Evolutionary conservation across 2,797 vertebrate species (phyloP).

Genomic region (Gila robusta): DNA sequence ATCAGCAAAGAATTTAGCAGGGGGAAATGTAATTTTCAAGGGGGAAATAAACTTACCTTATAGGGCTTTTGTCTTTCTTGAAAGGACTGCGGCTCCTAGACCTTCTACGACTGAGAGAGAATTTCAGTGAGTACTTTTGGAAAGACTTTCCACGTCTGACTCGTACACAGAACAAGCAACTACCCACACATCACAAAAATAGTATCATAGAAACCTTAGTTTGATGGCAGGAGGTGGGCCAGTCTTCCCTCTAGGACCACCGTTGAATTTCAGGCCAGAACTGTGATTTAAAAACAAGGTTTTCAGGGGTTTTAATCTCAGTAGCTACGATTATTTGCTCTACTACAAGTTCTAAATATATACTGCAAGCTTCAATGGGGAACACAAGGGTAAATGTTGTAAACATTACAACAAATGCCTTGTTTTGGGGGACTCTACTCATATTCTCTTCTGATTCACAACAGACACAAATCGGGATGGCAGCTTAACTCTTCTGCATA

Average conservation of each 20-base stretch:
- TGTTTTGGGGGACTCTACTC: constrained; percentile 24
- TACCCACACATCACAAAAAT: constrained; percentile 65
- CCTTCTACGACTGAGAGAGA: constrained; percentile 78
- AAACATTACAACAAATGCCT: constrained; percentile 15
- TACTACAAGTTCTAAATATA: not conserved
- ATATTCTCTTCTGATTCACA: not conserved
- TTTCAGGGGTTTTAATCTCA: constrained; percentile 61
- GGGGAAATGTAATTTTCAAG: not conserved
- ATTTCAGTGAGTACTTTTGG: constrained; percentile 10
- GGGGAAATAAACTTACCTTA: constrained; percentile 79
- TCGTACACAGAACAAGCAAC: constrained; percentile 56
- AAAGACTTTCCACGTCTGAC: constrained; percentile 22
- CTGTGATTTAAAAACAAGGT: constrained; percentile 77
- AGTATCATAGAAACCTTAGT: constrained; percentile 84
- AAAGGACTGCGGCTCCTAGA: constrained; percentile 94
- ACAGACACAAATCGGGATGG: not conserved
- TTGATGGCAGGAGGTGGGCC: constrained; percentile 91
- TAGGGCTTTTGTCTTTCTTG: constrained; percentile 93
- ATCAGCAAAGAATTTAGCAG: not conserved
- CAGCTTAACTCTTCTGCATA: not conserved
- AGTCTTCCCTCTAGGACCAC: constrained; percentile 90
- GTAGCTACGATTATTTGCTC: constrained; percentile 47
- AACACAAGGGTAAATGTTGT: constrained; percentile 8
- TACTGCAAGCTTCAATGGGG: not conserved
- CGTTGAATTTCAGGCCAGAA: constrained; percentile 92